Evolutionary conservation across 35 echinoderm and acorn worm species (phyloP).

Genomic region (Lytechinus pictus): DNA sequence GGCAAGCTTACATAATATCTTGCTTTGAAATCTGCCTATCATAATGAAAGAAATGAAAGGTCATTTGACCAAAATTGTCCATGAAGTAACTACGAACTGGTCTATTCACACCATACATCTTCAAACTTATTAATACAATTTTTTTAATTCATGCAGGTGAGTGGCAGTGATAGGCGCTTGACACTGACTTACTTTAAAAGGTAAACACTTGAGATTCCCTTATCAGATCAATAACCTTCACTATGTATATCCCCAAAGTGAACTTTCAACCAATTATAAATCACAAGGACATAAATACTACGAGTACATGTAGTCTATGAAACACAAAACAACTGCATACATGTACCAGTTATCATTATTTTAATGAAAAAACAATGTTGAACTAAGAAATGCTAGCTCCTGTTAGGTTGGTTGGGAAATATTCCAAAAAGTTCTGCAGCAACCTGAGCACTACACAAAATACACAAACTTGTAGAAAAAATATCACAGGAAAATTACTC

Average conservation of each 20-base stretch:
- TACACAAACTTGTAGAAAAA: too few species aligned
- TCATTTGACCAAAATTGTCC: too few species aligned
- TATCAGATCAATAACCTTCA: neutral
- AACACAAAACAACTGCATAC: neutral
- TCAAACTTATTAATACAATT: neutral
- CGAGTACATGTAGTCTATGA: neutral
- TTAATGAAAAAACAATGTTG: neutral
- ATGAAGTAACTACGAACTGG: too few species aligned
- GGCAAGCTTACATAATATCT: too few species aligned
- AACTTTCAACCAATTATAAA: neutral
- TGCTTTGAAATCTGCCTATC: too few species aligned
- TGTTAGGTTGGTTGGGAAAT: too few species aligned
- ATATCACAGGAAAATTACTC: too few species aligned
- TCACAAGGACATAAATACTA: too few species aligned
- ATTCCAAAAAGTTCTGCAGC: too few species aligned
- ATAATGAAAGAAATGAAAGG: too few species aligned
- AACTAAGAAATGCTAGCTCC: too few species aligned
- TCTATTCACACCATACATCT: neutral
- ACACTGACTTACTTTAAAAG: neutral
- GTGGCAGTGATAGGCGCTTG: neutral
- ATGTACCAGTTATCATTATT: neutral
- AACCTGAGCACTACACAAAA: too few species aligned
- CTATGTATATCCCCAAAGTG: neutral
- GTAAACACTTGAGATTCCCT: neutral
- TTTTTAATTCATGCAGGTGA: neutral